phyloP scores from a whole-genome alignment of 2,113 vertebrate genomes.

The Rhagologus leucostigma region DNA sequence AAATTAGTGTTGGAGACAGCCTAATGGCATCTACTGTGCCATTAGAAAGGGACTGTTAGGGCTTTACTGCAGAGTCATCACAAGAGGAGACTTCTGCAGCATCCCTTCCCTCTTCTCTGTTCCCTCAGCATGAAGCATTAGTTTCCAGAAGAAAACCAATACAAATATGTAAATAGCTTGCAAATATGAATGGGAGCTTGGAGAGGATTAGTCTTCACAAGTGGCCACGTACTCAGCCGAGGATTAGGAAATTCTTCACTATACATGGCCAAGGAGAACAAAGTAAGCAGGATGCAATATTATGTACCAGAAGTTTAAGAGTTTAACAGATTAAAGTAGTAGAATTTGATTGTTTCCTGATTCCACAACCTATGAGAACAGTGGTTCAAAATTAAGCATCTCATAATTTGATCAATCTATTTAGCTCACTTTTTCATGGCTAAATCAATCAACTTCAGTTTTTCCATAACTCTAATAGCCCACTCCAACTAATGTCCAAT shows the following conservation, averaged over 20 bases:
- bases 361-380: background rate
- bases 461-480: background rate
- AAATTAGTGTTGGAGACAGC: background rate
- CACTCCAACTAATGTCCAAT: background rate
- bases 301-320: background rate
- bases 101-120: conserved; percentile 62
- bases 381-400: background rate
- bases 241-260: background rate
- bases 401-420: background rate
- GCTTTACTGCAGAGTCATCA: conserved; percentile 6
- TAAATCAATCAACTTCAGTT: background rate
- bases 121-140: conserved; percentile 66
- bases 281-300: background rate
- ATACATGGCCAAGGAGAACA: background rate
- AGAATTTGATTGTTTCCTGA: background rate
- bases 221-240: background rate
- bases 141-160: background rate
- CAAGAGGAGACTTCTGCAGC: conserved; percentile 38
- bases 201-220: conserved; percentile 22
- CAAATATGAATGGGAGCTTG: conserved; percentile 12
- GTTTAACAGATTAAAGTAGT: background rate
- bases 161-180: background rate
- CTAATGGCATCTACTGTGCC: conserved; percentile 16
- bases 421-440: background rate
- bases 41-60: background rate